Conservation (phyloP, 2,888 invertebrate species). For the Stictocephala bisonia region DNA sequence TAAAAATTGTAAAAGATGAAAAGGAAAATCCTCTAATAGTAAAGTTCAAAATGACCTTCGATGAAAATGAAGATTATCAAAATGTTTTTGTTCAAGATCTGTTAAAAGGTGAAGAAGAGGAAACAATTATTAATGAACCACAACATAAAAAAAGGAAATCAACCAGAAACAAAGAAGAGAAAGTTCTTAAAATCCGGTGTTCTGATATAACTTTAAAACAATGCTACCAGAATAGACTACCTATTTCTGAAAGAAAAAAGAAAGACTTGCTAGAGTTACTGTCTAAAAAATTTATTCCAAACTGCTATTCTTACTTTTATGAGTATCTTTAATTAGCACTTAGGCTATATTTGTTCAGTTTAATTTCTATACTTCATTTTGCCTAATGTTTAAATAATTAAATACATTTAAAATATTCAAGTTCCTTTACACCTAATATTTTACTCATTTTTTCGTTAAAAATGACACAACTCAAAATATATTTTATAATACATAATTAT, state of each 20-base stretch:
- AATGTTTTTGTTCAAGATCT: not conserved
- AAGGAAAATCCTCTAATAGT: not conserved
- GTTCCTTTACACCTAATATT: no score
- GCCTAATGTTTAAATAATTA: no score
- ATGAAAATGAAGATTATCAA: not conserved
- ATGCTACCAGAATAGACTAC: not conserved
- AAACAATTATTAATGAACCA: not conserved
- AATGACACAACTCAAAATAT: not conserved
- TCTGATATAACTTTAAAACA: not conserved
- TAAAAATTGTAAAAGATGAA: not conserved
- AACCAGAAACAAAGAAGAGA: not conserved
- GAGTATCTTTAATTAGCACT: not conserved
- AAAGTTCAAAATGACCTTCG: not conserved
- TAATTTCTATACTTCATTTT: no score
- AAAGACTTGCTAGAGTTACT: not conserved
- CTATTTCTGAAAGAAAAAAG: not conserved
- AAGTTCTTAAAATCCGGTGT: not conserved
- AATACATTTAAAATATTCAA: no score
- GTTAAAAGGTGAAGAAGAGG: not conserved
- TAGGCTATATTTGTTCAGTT: no score
- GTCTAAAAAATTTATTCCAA: not conserved
- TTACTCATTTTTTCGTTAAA: not conserved
- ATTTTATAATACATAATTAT: not conserved
- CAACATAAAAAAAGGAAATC: not conserved
- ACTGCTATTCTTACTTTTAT: not conserved